These are phyloP conservation scores for Chrysoperla carnea DNA, from an alignment of 1,140 invertebrate species.

Conservation along the genomic window DNA sequence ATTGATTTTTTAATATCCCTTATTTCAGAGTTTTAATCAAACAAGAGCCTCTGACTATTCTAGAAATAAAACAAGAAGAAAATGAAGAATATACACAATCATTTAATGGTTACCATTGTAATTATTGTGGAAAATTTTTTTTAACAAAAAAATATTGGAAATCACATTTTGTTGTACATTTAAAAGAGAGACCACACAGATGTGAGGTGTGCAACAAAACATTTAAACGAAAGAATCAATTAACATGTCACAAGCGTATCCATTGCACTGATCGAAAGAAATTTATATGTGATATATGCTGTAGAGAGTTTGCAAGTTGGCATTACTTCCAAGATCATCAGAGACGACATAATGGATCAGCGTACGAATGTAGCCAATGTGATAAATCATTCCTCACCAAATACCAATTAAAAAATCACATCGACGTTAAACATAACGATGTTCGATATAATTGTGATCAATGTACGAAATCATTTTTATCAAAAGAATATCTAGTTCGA, in stretches of 20 bases:
- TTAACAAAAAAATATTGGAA: not conserved
- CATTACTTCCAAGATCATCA: too few species aligned
- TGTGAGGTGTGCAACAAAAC: constrained; percentile 16
- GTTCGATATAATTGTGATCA: constrained; percentile 7
- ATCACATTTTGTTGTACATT: constrained; percentile 6
- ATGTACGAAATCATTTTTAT: constrained; percentile 6
- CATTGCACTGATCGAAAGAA: too few species aligned
- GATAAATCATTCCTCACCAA: constrained; percentile 6
- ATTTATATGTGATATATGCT: too few species aligned
- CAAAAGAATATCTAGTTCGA: not conserved
- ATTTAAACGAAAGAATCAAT: constrained; percentile 10
- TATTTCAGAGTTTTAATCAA: too few species aligned
- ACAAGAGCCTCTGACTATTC: too few species aligned
- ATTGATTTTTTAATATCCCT: too few species aligned
- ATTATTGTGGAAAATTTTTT: not conserved
- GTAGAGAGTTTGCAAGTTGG: too few species aligned
- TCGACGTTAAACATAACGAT: constrained; percentile 8
- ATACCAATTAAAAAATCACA: constrained; percentile 6
- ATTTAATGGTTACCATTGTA: not conserved
- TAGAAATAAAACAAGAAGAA: not conserved
- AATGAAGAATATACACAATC: not conserved
- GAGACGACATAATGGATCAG: not conserved
- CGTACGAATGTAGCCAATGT: constrained; percentile 5
- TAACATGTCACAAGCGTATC: too few species aligned
- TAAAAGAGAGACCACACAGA: constrained; percentile 9